Evolutionary conservation across 2,113 vertebrate species (phyloP).

Genomic region (Zeus faber): DNA sequence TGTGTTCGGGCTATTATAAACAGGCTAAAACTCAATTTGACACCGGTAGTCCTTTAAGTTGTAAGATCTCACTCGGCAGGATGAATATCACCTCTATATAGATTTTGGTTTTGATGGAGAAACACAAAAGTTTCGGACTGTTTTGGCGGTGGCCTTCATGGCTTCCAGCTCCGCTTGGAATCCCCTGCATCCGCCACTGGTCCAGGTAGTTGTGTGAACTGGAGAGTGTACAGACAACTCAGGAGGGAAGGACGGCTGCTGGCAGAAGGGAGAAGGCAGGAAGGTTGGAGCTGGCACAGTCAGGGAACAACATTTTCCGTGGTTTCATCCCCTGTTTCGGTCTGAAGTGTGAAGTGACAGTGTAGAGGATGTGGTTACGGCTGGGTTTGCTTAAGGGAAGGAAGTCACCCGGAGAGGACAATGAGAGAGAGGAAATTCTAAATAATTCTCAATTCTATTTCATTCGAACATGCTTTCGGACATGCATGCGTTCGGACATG

Average conservation of each 20-base stretch:
- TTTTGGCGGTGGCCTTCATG: neutral
- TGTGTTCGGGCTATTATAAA: too few species aligned
- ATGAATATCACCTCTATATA: too few species aligned
- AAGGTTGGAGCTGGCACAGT: constrained; percentile 9
- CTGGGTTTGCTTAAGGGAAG: constrained; percentile 13
- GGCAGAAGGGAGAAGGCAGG: constrained; percentile 10
- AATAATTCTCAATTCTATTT: constrained; percentile 11
- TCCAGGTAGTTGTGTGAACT: constrained; percentile 22
- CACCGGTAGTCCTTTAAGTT: too few species aligned
- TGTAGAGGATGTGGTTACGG: constrained; percentile 42
- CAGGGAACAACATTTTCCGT: constrained; percentile 40
- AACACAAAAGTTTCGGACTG: neutral
- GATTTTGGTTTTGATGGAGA: too few species aligned
- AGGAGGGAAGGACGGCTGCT: constrained; percentile 49
- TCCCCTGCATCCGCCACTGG: too few species aligned
- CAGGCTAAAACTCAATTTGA: too few species aligned
- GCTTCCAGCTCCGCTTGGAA: neutral
- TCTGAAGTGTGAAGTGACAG: constrained; percentile 24
- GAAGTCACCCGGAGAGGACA: constrained; percentile 35
- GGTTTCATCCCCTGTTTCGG: constrained; percentile 32
- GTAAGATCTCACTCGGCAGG: too few species aligned
- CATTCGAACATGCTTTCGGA: neutral
- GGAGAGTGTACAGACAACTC: too few species aligned
- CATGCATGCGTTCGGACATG: too few species aligned
- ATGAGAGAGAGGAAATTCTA: constrained; percentile 12